These are phyloP conservation scores for Gallinago nigripennis DNA, from an alignment of 2,797 vertebrate species.

Conservation along the genomic window DNA sequence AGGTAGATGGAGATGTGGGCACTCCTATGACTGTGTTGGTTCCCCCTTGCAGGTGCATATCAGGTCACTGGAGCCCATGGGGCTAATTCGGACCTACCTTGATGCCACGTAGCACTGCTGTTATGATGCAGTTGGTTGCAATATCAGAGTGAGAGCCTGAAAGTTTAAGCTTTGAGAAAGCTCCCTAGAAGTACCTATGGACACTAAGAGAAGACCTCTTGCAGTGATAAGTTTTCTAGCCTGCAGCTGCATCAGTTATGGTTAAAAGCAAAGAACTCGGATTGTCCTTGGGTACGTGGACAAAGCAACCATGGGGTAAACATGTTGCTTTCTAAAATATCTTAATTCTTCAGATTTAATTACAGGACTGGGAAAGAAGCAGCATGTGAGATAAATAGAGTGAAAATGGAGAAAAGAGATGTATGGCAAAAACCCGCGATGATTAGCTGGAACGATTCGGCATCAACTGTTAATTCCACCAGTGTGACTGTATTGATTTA, in stretches of 20 bases:
- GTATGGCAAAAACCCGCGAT: neutral
- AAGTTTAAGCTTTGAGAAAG: neutral
- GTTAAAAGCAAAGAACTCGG: neutral
- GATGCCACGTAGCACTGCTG: neutral
- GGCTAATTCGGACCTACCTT: neutral
- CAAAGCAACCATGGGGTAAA: neutral
- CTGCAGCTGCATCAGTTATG: neutral
- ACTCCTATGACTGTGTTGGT: rapidly evolving
- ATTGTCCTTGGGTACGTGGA: neutral
- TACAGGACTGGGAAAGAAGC: neutral
- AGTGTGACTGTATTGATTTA: neutral
- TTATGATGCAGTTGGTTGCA: rapidly evolving
- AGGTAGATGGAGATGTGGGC: neutral
- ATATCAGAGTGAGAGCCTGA: neutral
- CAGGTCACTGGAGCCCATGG: neutral
- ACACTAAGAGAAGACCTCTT: neutral
- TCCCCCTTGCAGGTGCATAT: neutral
- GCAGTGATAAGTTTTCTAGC: neutral
- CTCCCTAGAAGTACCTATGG: neutral
- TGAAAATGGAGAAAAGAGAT: neutral
- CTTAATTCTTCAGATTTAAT: neutral
- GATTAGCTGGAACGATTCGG: neutral
- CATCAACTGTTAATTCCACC: neutral
- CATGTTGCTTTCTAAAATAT: neutral
- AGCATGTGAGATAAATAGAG: neutral